Conservation (phyloP, 53 echinoderm and acorn worm genomes). For the Holothuria scabra region DNA sequence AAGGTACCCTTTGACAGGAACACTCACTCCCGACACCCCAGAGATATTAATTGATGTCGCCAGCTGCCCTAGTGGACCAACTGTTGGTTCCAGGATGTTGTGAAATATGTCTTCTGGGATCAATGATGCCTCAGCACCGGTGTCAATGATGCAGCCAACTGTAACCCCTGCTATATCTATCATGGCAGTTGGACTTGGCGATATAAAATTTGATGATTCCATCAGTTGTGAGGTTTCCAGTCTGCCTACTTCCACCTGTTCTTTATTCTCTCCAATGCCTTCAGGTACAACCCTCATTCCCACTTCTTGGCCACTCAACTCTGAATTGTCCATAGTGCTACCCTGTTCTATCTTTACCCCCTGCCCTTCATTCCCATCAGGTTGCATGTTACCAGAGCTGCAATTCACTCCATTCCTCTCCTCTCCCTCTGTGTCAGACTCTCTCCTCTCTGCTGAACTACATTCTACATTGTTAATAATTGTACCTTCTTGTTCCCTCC, state of each 20-base stretch:
- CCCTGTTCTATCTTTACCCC: not conserved
- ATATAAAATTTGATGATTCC: not conserved
- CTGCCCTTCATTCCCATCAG: not conserved
- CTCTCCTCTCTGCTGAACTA: too few species aligned
- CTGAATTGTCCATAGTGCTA: not conserved
- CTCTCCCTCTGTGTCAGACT: too few species aligned
- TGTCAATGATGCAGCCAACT: conserved; percentile 56
- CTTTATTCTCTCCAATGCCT: not conserved
- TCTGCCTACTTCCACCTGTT: not conserved
- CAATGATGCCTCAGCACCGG: conserved; percentile 58
- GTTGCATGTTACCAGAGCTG: not conserved
- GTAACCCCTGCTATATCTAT: conserved; percentile 35
- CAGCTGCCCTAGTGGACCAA: not conserved
- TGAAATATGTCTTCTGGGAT: too few species aligned
- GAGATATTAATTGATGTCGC: conserved; percentile 11
- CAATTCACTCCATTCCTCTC: too few species aligned
- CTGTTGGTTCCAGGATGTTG: conserved; percentile 21
- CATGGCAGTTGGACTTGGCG: conserved; percentile 42
- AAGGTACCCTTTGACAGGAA: conserved; percentile 48
- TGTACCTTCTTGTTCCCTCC: conserved; percentile 2
- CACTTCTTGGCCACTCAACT: not conserved
- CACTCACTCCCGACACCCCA: conserved; percentile 45
- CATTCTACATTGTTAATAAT: too few species aligned
- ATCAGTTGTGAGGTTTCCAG: not conserved
- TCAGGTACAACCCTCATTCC: not conserved